Evolutionary conservation across 2,113 vertebrate genomes (phyloP), one percentile per base, ranked within the genome.

Genomic region (Sander lucioperca): DNA sequence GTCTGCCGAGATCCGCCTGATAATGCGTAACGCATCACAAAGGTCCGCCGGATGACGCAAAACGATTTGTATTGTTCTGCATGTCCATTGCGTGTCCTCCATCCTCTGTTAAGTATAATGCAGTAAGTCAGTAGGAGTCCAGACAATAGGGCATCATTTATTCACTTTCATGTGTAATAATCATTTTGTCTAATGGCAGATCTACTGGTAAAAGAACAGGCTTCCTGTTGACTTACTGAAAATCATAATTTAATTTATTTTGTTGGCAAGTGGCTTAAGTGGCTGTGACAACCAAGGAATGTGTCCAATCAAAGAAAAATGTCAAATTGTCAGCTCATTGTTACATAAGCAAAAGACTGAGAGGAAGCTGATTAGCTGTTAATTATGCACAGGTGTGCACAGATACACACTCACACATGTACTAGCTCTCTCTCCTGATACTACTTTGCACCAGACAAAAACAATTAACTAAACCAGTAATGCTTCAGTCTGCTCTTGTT

Each of bases 301-400:
- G 47, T 48, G 45, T 68, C 69, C 56, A 62, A 54, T 61, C 8
- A 43, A 64, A 79, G 19, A 80, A 65, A 53, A 61, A 72, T 45
- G 23, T 47, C 16, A 80, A 16, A 39, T 33, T 66, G 69, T 33
- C 57, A 43, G 53, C 71, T 67, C 45, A 48, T n/a, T 48, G 56
- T 5, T 33, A 62, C 33, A 48, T 45, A 64, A 64, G 50, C n/a
- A 67, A 62, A 74, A 3, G 45, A 66, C 36, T 62, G 53, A 48
- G 58, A 36, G 50, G 50, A 69, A 53, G 63, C 48, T 53, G 30
- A 53, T 69, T 33, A 64, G 16, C 9, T 79, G 45, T 82, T 54
- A 69, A 56, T 70, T 72, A 82, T 21, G 48, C 64, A 54, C 53
- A 57, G 39, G n/a, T 79, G 48, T 66, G 47, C 62, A 63, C 65